Percentiles rank a stretch among this genome's conserved stretches.
These are phyloP conservation scores for Sciurus niger DNA, from an alignment of 2,113 vertebrate species.

Conservation along the genomic window DNA sequence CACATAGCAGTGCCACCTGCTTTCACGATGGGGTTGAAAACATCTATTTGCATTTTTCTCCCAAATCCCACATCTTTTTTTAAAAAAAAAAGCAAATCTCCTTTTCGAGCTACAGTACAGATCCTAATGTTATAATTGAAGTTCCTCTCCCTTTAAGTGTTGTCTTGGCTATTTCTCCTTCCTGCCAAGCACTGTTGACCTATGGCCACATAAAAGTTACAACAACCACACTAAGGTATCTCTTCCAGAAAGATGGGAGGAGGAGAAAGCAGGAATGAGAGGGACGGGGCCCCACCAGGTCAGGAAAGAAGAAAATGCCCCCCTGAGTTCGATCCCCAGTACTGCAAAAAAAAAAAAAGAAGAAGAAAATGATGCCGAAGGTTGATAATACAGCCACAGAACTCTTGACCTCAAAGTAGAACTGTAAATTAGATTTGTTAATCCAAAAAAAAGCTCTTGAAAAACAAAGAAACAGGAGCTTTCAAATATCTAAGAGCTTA, in stretches of 20 bases:
- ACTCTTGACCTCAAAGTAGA: not conserved
- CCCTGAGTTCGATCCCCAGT: no score
- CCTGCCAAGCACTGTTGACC: not conserved
- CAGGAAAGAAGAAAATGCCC: not conserved
- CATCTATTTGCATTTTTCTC: constrained; percentile 14
- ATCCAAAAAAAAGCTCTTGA: not conserved
- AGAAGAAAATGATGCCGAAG: not conserved
- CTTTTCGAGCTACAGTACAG: not conserved
- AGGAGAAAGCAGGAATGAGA: not conserved
- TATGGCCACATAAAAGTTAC: not conserved
- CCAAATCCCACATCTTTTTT: not conserved
- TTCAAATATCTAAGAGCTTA: not conserved
- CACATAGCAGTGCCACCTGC: not conserved
- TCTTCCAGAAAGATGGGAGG: not conserved
- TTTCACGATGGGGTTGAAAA: constrained; percentile 56
- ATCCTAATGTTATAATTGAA: not conserved
- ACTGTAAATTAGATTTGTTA: not conserved
- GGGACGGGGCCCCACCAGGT: rapidly evolving
- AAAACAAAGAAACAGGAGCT: constrained; percentile 4
- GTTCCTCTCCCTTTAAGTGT: not conserved
- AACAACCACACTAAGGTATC: not conserved
- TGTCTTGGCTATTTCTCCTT: not conserved
- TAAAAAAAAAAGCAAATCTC: not conserved
- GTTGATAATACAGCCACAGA: not conserved
- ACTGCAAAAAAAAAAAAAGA: not conserved